A percentile compares a stretch with the other conserved stretches of the same genome.
Evolutionary conservation across 1,140 invertebrate genomes (phyloP).

Genomic region (Drosophila biarmipes): DNA sequence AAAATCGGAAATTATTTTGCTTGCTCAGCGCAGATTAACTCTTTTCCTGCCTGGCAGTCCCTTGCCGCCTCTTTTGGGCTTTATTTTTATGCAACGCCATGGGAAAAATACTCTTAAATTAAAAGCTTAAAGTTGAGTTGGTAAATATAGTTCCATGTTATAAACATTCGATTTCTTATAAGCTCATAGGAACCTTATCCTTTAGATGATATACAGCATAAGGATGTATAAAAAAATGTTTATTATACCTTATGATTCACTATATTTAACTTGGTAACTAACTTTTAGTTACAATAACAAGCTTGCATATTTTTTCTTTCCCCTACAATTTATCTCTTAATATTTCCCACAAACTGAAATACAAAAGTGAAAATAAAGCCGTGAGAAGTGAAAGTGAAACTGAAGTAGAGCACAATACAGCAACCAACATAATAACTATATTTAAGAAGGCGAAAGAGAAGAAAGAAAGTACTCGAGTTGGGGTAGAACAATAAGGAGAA

Average conservation of each 20-base stretch:
- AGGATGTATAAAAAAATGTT: too few relatives aligned
- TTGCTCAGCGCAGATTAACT: constrained; percentile 13
- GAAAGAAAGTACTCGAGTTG: not conserved
- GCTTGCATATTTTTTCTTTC: not conserved
- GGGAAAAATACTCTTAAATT: not conserved
- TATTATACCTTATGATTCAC: too few relatives aligned
- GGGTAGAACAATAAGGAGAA: not conserved
- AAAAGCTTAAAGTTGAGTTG: not conserved
- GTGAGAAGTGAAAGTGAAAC: constrained; percentile 4
- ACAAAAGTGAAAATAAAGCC: constrained; percentile 4
- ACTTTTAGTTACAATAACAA: not conserved
- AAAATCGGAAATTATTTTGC: constrained; percentile 17
- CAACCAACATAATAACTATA: constrained; percentile 9
- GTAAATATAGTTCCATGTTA: not conserved
- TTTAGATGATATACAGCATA: too few relatives aligned
- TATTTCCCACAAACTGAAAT: too few relatives aligned
- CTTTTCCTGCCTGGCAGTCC: not conserved
- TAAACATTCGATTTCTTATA: too few relatives aligned
- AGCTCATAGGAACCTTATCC: too few relatives aligned
- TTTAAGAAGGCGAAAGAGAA: constrained; percentile 6
- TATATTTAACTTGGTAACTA: not conserved
- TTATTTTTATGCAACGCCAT: not conserved
- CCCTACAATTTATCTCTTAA: constrained; percentile 2
- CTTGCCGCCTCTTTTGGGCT: not conserved
- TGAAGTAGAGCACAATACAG: constrained; percentile 10